Percentiles rank a stretch among this genome's conserved stretches.
Conservation (phyloP, 2,113 vertebrate genomes). For the Zosterops lateralis region DNA sequence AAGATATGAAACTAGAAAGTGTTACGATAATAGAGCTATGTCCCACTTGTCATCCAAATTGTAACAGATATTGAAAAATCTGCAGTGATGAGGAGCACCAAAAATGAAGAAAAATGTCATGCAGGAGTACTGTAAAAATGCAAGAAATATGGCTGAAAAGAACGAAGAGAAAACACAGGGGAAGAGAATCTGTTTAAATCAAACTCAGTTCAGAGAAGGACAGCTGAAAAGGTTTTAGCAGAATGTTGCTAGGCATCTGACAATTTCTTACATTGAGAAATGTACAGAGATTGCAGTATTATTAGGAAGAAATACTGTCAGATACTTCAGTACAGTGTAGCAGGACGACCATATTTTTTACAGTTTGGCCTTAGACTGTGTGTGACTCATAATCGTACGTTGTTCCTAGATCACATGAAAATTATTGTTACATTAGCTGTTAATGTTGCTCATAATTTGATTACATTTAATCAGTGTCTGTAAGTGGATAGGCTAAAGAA, state of each 20-base stretch:
- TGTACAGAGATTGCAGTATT: background rate
- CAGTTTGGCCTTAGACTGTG: background rate
- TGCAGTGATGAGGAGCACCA: background rate
- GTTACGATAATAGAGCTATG: background rate
- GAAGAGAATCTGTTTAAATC: background rate
- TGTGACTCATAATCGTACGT: background rate
- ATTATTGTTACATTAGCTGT: background rate
- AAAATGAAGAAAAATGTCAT: conserved; percentile 4
- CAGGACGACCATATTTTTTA: background rate
- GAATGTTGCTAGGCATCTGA: background rate
- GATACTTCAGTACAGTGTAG: background rate
- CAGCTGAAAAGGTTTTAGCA: background rate
- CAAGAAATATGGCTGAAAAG: background rate
- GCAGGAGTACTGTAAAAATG: background rate
- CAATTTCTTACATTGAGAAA: background rate
- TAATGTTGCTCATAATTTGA: background rate
- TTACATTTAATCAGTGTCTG: background rate
- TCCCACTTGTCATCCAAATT: background rate
- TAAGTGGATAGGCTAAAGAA: background rate
- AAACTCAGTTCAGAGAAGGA: background rate
- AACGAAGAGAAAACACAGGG: background rate
- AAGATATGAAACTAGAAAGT: background rate
- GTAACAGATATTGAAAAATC: background rate
- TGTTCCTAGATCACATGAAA: background rate
- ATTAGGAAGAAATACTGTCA: background rate